A percentile compares a stretch with the other conserved stretches of the same genome.
Conservation (phyloP, 2,888 invertebrate species). For the Eucriotettix oculatus region DNA sequence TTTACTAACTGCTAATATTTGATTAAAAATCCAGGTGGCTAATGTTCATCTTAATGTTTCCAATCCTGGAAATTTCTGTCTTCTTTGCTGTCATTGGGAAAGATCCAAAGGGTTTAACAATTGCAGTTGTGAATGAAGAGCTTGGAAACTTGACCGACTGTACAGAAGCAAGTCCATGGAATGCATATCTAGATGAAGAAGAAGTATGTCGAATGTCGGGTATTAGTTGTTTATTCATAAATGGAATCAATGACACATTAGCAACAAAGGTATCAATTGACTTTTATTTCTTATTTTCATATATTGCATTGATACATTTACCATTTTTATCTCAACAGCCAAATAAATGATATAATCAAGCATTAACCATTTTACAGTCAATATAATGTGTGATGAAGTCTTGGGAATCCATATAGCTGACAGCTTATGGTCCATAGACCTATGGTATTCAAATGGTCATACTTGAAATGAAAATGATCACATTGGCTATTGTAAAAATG, state of each 20-base stretch:
- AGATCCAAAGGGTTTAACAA: slow-evolving; percentile 49
- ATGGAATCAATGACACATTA: slow-evolving; percentile 37
- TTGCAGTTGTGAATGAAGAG: slow-evolving; percentile 72
- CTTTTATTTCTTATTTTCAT: background rate
- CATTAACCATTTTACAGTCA: too few relatives aligned
- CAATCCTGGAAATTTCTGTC: slow-evolving; percentile 58
- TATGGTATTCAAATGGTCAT: too few relatives aligned
- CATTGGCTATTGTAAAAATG: too few relatives aligned
- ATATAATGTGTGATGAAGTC: too few relatives aligned
- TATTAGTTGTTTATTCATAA: slow-evolving; percentile 37
- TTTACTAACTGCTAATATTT: too few relatives aligned
- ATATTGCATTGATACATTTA: background rate
- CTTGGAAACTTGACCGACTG: slow-evolving; percentile 22
- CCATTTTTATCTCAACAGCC: too few relatives aligned
- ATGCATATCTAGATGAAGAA: background rate
- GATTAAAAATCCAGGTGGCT: slow-evolving; percentile 44
- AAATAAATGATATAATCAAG: too few relatives aligned
- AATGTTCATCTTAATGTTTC: slow-evolving; percentile 64
- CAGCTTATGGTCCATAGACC: too few relatives aligned
- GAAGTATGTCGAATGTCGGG: slow-evolving; percentile 9
- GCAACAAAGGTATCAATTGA: slow-evolving; percentile 27
- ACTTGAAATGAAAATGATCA: too few relatives aligned
- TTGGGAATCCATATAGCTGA: too few relatives aligned
- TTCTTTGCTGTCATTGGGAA: slow-evolving; percentile 70
- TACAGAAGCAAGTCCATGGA: background rate